Evolutionary conservation across 1,140 invertebrate genomes (phyloP).

Genomic region (Eubasilissa regina): DNA sequence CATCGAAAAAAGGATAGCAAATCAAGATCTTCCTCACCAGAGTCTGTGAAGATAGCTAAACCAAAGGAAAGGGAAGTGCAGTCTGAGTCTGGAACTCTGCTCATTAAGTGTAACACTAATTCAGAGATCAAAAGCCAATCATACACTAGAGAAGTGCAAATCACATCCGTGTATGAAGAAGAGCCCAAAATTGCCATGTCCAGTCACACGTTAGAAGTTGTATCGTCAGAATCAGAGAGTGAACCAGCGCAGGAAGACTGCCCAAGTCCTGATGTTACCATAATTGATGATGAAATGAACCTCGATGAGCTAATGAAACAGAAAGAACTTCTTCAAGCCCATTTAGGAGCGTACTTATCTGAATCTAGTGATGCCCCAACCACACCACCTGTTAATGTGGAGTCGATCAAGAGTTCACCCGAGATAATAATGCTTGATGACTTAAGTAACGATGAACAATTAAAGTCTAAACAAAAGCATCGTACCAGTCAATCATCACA

Average conservation of each 20-base stretch:
- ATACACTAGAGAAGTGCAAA: conserved; percentile 65
- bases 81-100: conserved; percentile 21
- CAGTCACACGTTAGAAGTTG: conserved; percentile 73
- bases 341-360: conserved; percentile 74
- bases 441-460: conserved; percentile 42
- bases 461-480: conserved; percentile 38
- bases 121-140: conserved; percentile 65
- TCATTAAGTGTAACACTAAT: conserved; percentile 50
- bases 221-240: conserved; percentile 81
- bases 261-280: conserved; percentile 82
- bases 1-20: conserved; percentile 65
- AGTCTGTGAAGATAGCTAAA: conserved; percentile 60
- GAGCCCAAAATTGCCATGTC: conserved; percentile 59
- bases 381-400: conserved; percentile 61
- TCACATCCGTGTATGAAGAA: conserved; percentile 64
- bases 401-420: conserved; percentile 65
- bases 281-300: conserved; percentile 89
- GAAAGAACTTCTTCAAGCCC: conserved; percentile 81
- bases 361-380: conserved; percentile 67
- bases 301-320: conserved; percentile 91
- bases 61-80: conserved; percentile 60
- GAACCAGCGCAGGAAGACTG: conserved; percentile 80
- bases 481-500: conserved; percentile 60
- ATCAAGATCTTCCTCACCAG: conserved; percentile 50
- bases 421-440: conserved; percentile 69